Conservation (phyloP, 2,113 vertebrate species). For the Mohoua ochrocephala region DNA sequence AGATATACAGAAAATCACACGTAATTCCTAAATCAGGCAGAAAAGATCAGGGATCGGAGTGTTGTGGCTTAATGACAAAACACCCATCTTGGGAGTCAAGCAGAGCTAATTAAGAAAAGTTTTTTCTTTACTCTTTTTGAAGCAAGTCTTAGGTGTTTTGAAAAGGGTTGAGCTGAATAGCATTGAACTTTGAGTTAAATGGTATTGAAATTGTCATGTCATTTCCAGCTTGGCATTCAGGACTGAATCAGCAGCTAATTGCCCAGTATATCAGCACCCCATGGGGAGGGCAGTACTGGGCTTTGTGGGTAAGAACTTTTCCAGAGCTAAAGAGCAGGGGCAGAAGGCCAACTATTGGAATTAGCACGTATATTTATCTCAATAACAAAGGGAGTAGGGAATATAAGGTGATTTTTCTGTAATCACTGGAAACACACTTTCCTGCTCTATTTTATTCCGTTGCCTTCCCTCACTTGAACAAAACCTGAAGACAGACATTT, state of each 20-base stretch:
- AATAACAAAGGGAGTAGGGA: not conserved
- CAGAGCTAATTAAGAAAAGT: not conserved
- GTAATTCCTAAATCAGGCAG: not conserved
- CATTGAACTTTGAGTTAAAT: not conserved
- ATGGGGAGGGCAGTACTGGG: rapidly evolving
- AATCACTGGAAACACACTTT: not conserved
- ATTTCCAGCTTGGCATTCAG: not conserved
- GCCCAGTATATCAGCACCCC: rapidly evolving
- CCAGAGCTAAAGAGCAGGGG: not conserved
- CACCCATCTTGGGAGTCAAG: not conserved
- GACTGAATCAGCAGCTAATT: not conserved
- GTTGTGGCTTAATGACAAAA: not conserved
- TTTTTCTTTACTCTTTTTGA: not conserved
- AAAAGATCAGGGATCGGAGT: not conserved
- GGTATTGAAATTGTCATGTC: not conserved
- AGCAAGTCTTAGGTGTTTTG: not conserved
- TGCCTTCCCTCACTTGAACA: not conserved
- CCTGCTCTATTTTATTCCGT: not conserved
- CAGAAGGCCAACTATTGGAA: not conserved
- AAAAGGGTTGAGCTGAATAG: not conserved
- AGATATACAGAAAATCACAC: not conserved
- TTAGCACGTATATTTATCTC: not conserved
- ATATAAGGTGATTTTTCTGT: not conserved
- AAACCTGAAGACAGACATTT: not conserved
- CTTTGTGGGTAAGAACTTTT: not conserved